phyloP scores from a whole-genome alignment of 2,888 invertebrate genomes.

The Mythimna albipuncta region DNA sequence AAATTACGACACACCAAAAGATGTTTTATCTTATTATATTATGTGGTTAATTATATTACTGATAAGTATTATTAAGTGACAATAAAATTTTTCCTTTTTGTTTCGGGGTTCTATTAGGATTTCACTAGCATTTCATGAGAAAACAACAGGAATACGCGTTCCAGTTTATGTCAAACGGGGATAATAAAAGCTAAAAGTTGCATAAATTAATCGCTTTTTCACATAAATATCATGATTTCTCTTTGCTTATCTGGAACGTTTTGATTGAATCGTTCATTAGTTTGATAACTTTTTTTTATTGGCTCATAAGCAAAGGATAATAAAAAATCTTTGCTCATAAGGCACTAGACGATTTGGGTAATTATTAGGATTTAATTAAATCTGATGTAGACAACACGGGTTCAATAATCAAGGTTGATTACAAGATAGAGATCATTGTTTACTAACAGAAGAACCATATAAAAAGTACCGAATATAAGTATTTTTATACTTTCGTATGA shows the following conservation, averaged over 20 bases:
- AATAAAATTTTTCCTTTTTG: neutral
- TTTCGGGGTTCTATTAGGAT: neutral
- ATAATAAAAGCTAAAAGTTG: neutral
- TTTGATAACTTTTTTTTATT: neutral
- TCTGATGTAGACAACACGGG: too few species aligned
- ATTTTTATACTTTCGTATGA: too few species aligned
- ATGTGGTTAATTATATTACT: too few species aligned
- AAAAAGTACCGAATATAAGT: too few species aligned
- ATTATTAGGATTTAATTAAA: too few species aligned
- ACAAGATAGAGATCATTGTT: too few species aligned
- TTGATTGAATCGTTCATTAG: slow-evolving; percentile 11
- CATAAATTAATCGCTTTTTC: neutral
- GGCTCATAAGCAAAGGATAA: neutral
- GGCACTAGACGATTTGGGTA: too few species aligned
- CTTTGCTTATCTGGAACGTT: slow-evolving; percentile 20
- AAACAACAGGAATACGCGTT: slow-evolving; percentile 26
- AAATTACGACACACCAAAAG: slow-evolving; percentile 43
- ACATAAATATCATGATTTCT: neutral
- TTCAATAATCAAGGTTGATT: too few species aligned
- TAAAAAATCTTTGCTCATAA: too few species aligned
- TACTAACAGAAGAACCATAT: too few species aligned
- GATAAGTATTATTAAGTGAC: neutral
- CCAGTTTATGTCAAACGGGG: neutral
- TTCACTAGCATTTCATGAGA: slow-evolving; percentile 10
- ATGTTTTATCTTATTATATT: neutral